These are phyloP conservation scores for Macroglossus sobrinus DNA, from an alignment of 2,113 vertebrate species.

Conservation along the genomic window DNA sequence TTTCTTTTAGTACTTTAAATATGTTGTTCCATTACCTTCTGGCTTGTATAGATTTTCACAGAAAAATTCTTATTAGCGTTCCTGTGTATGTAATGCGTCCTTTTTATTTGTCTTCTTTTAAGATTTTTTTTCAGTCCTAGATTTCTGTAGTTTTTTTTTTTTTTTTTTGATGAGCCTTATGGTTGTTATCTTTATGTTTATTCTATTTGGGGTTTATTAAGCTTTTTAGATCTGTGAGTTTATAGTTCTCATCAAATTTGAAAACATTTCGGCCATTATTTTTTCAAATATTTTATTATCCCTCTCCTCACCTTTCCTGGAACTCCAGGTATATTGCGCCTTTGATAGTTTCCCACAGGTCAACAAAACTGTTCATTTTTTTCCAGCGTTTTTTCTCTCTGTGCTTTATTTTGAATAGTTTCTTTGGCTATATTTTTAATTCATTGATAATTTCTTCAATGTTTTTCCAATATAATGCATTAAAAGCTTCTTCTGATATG, in stretches of 20 bases:
- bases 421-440: background rate
- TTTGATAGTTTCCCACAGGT: background rate
- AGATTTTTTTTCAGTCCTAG: background rate
- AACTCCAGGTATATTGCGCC: background rate
- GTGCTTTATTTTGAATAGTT: background rate
- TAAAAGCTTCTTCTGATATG: background rate
- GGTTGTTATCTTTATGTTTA: background rate
- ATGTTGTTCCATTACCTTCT: background rate
- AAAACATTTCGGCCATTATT: background rate
- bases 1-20: background rate
- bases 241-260: conserved; percentile 3
- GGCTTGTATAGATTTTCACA: background rate
- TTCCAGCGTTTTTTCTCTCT: background rate
- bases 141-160: background rate
- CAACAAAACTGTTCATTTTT: background rate
- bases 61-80: conserved; percentile 8
- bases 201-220: background rate
- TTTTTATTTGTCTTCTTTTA: conserved; percentile 1
- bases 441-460: background rate
- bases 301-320: background rate
- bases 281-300: background rate
- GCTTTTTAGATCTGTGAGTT: background rate
- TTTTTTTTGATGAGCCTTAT: background rate
- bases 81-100: background rate
- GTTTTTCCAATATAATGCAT: background rate